These are phyloP conservation scores for Aphelinus atriplicis DNA, from an alignment of 1,140 invertebrate species.

Conservation along the genomic window DNA sequence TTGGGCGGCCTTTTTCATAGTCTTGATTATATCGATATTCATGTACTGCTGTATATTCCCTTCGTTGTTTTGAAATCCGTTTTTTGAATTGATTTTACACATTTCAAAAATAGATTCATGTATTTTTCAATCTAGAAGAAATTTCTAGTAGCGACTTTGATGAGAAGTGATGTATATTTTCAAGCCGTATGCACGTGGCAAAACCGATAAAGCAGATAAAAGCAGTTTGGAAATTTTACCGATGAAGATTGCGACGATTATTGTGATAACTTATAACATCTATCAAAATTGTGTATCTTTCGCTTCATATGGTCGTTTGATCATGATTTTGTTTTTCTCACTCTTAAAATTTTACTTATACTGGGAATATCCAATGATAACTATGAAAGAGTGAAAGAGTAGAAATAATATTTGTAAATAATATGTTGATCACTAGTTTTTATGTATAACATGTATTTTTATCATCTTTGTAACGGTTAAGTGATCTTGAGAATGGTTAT, in stretches of 20 bases:
- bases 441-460: not conserved
- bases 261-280: slow-evolving; percentile 10
- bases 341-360: too few species aligned
- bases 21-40: slow-evolving; percentile 46
- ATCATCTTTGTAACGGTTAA: slow-evolving; percentile 16
- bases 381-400: too few species aligned
- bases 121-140: too few species aligned
- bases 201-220: slow-evolving; percentile 14
- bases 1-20: slow-evolving; percentile 47
- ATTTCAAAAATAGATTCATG: too few species aligned
- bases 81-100: too few species aligned
- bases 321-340: too few species aligned
- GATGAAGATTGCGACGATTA: slow-evolving; percentile 23
- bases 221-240: slow-evolving; percentile 12
- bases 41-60: slow-evolving; percentile 44
- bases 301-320: too few species aligned
- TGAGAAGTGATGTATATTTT: not conserved
- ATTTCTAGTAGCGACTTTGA: too few species aligned
- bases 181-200: not conserved
- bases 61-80: slow-evolving; percentile 18
- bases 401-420: too few species aligned
- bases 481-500: not conserved
- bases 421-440: too few species aligned
- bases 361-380: too few species aligned
- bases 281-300: too few species aligned